Evolutionary conservation across 2,113 vertebrate genomes (phyloP).

Genomic region (Lepidothrix coronata): DNA sequence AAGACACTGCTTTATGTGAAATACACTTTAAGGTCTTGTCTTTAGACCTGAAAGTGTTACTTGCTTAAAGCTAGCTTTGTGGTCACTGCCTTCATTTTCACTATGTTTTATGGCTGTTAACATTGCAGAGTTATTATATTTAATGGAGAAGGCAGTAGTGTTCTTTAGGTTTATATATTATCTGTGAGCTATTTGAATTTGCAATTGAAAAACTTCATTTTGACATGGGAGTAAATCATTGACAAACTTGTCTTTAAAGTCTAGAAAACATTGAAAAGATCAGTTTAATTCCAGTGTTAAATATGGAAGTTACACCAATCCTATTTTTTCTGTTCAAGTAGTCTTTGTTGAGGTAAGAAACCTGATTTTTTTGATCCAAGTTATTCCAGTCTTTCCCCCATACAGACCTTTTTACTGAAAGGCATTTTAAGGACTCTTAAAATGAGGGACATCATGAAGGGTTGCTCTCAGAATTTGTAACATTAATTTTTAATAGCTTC

Average conservation of each 20-base stretch:
- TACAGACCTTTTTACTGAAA: background rate
- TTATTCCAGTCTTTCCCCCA: background rate
- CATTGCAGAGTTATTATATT: background rate
- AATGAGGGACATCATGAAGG: slow-evolving; percentile 15
- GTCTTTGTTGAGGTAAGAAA: background rate
- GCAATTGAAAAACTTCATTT: background rate
- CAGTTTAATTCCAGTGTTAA: background rate
- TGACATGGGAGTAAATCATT: background rate
- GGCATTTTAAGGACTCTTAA: slow-evolving; percentile 17
- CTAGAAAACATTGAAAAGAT: background rate
- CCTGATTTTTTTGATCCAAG: background rate
- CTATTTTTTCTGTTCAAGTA: background rate
- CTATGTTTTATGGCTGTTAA: background rate
- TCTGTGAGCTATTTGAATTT: background rate
- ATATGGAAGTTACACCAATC: background rate
- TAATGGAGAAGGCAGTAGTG: background rate
- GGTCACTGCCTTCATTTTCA: background rate
- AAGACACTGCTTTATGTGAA: background rate
- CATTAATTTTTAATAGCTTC: slow-evolving; percentile 55
- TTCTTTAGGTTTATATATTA: background rate
- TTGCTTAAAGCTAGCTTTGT: background rate
- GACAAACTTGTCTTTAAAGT: background rate
- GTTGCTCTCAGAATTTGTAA: slow-evolving; percentile 29
- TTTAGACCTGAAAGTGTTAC: background rate
- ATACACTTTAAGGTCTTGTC: background rate